These are phyloP conservation scores for Halocynthia aurantium DNA, from an alignment of 23 tunicate species.

Conservation along the genomic window DNA sequence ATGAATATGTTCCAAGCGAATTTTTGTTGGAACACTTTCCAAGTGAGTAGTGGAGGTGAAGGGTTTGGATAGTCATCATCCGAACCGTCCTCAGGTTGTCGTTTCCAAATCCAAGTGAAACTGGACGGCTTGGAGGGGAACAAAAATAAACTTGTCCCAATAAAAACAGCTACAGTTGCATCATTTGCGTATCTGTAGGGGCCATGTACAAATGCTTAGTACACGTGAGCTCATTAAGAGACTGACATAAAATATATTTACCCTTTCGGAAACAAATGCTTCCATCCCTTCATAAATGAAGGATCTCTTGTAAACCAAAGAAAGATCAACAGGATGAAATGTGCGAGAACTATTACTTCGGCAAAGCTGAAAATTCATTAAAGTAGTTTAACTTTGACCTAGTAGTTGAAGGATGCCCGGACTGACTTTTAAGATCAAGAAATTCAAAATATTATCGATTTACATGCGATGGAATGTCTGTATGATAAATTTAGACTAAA, in stretches of 20 bases:
- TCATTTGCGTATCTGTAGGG: constrained; percentile 51
- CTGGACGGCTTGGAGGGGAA: constrained; percentile 62
- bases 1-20: constrained; percentile 75
- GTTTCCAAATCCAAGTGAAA: constrained; percentile 26
- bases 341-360: constrained; percentile 55
- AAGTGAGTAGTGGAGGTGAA: constrained; percentile 51
- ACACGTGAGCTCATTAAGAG: not conserved
- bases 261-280: constrained; percentile 37
- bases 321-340: constrained; percentile 51
- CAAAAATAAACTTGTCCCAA: constrained; percentile 62
- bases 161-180: constrained; percentile 59
- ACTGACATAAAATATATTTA: not conserved
- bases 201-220: not conserved
- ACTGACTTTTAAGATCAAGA: no score
- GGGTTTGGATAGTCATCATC: constrained; percentile 11
- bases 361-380: constrained; percentile 31
- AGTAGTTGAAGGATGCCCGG: no score
- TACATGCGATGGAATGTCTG: no score
- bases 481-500: no score
- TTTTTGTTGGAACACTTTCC: constrained; percentile 54
- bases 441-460: no score
- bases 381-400: not conserved
- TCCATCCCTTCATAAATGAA: constrained; percentile 55
- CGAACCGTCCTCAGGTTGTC: not conserved
- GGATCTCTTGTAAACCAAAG: constrained; percentile 82